phyloP scores from a whole-genome alignment of 1,140 invertebrate species.

The Drosophila mayri region DNA sequence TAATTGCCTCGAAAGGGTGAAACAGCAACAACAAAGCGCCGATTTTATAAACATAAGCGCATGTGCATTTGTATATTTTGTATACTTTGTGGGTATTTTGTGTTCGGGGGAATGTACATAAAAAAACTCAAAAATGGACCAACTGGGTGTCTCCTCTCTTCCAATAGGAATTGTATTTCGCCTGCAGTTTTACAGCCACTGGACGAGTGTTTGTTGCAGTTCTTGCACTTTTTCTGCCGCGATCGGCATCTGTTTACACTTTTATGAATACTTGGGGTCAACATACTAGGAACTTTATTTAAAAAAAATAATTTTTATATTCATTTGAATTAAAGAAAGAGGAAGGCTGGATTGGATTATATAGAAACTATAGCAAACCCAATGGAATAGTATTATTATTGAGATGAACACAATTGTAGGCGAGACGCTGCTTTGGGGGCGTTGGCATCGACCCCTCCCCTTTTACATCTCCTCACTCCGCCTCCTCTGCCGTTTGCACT shows the following conservation, averaged over 20 bases:
- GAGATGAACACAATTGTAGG: constrained; percentile 10
- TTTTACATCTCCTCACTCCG: not conserved
- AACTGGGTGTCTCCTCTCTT: constrained; percentile 53
- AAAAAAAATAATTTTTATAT: not conserved
- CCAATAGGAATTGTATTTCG: constrained; percentile 66
- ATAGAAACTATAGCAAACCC: too few species aligned
- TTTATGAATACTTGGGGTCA: not conserved
- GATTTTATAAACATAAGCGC: constrained; percentile 42
- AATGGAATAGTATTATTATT: not conserved
- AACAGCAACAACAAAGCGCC: constrained; percentile 39
- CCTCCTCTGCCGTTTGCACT: not conserved
- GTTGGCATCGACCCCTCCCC: constrained; percentile 19
- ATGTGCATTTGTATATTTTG: constrained; percentile 15
- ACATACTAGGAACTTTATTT: not conserved
- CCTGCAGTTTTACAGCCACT: constrained; percentile 38
- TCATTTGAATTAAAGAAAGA: not conserved
- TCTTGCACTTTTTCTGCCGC: constrained; percentile 33
- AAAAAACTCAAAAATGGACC: constrained; percentile 72
- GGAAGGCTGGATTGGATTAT: too few species aligned
- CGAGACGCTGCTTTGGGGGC: constrained; percentile 27
- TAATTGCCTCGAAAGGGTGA: constrained; percentile 53
- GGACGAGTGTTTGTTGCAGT: constrained; percentile 18
- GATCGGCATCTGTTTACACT: constrained; percentile 41
- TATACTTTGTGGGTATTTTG: constrained; percentile 12
- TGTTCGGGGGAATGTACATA: constrained; percentile 31